Base-by-base conservation (phyloP, 2,113 vertebrate genomes). In the Dunckerocampus dactyliophorus region DNA sequence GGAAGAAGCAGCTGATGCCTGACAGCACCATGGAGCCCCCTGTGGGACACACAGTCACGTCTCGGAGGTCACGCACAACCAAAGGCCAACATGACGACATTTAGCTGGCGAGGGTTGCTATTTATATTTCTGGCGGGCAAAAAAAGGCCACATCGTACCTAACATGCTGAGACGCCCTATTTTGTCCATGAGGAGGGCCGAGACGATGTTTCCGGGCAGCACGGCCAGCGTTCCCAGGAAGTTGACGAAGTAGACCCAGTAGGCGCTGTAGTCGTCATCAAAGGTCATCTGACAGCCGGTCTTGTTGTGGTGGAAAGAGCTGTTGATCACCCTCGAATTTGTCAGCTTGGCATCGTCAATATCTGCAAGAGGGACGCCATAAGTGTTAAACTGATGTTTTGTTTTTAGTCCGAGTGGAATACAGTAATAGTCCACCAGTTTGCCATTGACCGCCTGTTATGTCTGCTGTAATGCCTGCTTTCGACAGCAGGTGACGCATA, bases 241-340 rank as follows among this genome's bases (percentile, higher is more conserved):
- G 89, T 97, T 99, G 84, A 99, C 95, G 59, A 99, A 98, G 60
- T 99, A 99, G 74, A 99, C 95, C 97, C 97, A 99, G 86, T 98
- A 98, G 85, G 97, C 97, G 48, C 96, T 98, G 74, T 99, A 98
- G 76, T 99, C 95, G 0, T 98, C 93, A 31, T 97, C 94, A 43
- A 95, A 98, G 3, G 93, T 95, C 87, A 98, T 94, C 85, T 97
- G 95, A 76, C 96, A 99, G 52, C 97, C 97, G 0, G 94, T 95
- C 81, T 96, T 99, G 82, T 93, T 88, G 85, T 95, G 90, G 59
- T 76, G 81, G 88, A 98, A 98, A 3, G 92, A 90, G 88, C 92
- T 94, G 90, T 94, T 98, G 90, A 88, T 90, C 85, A 97, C 82
- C 70, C 87, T 80, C 0, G 95, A 95, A 72, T 93, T 89, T 51